Evolutionary conservation across 64 coral and sea anemone species (phyloP).

Genomic region (Astreopora myriophthalma): DNA sequence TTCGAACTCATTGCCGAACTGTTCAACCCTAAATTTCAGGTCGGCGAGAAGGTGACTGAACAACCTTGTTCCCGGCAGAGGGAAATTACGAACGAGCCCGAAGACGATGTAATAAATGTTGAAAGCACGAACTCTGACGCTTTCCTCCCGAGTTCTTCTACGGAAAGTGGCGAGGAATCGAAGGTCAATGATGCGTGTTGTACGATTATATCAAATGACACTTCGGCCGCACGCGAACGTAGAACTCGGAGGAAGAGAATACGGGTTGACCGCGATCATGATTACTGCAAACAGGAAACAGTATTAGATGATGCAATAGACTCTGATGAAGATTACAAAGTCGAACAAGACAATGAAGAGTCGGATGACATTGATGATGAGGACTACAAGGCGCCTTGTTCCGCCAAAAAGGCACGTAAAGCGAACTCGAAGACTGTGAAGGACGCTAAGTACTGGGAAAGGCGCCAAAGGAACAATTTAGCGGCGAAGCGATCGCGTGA

Average conservation of each 20-base stretch:
- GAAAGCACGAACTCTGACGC: not conserved
- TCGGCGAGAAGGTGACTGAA: not conserved
- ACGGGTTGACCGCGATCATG: not conserved
- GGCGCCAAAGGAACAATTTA: slow-evolving; percentile 59
- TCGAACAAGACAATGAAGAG: not conserved
- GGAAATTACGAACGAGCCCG: not conserved
- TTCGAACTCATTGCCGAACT: not conserved
- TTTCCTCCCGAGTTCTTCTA: not conserved
- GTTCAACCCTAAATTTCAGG: not conserved
- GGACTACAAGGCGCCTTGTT: not conserved
- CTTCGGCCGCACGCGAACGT: not conserved
- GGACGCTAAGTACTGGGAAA: slow-evolving; percentile 42
- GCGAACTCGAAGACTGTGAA: not conserved
- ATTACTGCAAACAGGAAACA: not conserved
- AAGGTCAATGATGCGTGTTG: not conserved
- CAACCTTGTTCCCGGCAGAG: too few species aligned
- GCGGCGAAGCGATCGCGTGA: slow-evolving; percentile 56
- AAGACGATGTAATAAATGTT: not conserved
- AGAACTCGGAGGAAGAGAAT: not conserved
- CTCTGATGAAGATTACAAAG: not conserved
- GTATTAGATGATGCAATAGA: not conserved
- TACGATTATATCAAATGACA: not conserved
- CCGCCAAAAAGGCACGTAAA: not conserved
- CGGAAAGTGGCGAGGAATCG: not conserved
- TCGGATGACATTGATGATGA: not conserved